Base-by-base conservation (phyloP, 2,113 vertebrate species). In the Panthera tigris region DNA sequence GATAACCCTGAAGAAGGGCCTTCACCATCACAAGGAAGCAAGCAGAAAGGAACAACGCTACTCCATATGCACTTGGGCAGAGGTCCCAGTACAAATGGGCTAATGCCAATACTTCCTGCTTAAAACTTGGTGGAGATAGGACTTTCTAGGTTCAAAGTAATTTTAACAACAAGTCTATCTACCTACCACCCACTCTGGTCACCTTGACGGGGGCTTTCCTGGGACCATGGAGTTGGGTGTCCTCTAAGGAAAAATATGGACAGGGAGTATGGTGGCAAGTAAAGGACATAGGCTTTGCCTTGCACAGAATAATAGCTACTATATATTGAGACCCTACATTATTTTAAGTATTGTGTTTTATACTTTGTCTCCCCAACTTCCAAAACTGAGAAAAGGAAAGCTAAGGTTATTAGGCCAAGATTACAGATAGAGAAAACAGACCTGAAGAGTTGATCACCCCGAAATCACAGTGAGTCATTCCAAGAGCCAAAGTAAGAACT, bases 101-200 rank as follows among this genome's bases (percentile, higher is more conserved):
- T 85, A 57, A 84, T 84, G 57, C 79, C 80, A 90, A 57, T 84
- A 91, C 57, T 91, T 78, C 29, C 80, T 91, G 57, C 57, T 91
- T 23, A 78, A 36, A 45, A 91, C 45, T 91, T 91, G 57, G n/a
- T 91, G 31, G 21, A 76, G 16, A 27, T 27, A 45, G 68, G 14
- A 2, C 4, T 91, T 76, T 78, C 36, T 13, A 15, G 14, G 23
- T 9, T 76, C 45, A 71, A 41, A 71, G 48, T 55, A 21, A 45
- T 76, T 82, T 57, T 71, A 82, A 36, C 48, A 81, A 31, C n/a
- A 5, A 94, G 41, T 33, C n/a, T 68, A 79, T 36, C 66, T 92
- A 33, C 65, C 27, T 66, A n/a, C 21, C 33, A 65, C 13, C 18
- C 33, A 89, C 41, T n/a, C 16, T 74, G n/a, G 13, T 89, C 52